phyloP scores from a whole-genome alignment of 2,797 vertebrate genomes.

The Eulemur mongoz region DNA sequence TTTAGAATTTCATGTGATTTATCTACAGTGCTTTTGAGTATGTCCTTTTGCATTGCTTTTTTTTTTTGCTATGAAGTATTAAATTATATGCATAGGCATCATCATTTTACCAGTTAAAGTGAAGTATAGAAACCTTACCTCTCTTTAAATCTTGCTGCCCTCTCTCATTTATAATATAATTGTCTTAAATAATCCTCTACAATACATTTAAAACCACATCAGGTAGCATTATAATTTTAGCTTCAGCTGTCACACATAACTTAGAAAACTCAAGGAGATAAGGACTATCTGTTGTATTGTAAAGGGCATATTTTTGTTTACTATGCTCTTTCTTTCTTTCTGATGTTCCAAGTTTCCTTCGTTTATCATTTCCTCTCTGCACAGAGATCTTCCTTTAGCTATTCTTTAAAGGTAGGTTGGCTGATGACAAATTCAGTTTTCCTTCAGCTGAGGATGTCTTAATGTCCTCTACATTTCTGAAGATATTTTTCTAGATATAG shows the following conservation, averaged over 20 bases:
- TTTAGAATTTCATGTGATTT: not conserved
- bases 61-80: not conserved
- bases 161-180: not conserved
- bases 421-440: not conserved
- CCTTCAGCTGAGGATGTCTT: not conserved
- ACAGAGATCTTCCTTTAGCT: not conserved
- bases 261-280: not conserved
- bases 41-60: not conserved
- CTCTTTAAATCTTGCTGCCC: not conserved
- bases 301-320: not conserved
- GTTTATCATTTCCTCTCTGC: not conserved
- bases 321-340: not conserved
- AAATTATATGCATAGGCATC: not conserved
- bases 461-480: not conserved
- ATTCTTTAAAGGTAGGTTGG: not conserved
- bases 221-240: not conserved
- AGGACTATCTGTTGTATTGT: not conserved
- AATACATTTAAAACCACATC: not conserved
- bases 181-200: not conserved
- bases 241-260: not conserved
- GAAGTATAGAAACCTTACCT: not conserved
- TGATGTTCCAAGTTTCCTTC: not conserved
- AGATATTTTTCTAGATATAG: not conserved
- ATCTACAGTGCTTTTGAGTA: not conserved
- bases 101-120: not conserved